phyloP scores from a whole-genome alignment of 2,113 vertebrate species.

The Plecturocebus donacophilus region DNA sequence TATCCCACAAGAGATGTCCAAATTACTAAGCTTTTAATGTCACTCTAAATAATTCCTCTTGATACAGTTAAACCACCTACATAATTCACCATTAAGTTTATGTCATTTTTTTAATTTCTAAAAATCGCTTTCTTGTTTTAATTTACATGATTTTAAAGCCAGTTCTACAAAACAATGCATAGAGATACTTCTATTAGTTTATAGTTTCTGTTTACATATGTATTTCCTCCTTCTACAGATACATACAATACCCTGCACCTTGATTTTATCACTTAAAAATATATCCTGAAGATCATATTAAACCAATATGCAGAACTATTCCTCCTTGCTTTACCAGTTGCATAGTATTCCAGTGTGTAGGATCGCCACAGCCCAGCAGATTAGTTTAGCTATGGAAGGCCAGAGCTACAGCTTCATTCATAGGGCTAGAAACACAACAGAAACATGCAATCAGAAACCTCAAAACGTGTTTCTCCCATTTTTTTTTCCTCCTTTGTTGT shows the following conservation, averaged over 20 bases:
- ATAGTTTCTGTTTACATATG: not conserved
- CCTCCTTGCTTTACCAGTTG: not conserved
- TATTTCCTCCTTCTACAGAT: not conserved
- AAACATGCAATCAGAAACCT: not conserved
- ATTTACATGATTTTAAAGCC: not conserved
- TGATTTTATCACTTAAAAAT: not conserved
- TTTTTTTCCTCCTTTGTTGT: not conserved
- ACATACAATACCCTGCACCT: not conserved
- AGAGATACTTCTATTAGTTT: not conserved
- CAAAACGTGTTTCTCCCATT: not conserved
- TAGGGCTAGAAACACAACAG: not conserved
- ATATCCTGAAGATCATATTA: not conserved
- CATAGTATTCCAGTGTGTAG: not conserved
- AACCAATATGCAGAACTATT: not conserved
- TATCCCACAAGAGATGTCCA: not conserved
- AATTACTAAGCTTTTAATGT: not conserved
- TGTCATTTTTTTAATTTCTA: not conserved
- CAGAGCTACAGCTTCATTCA: not conserved
- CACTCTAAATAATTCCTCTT: slow-evolving; percentile 26
- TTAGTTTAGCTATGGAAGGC: not conserved
- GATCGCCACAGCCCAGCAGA: not conserved
- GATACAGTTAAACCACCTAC: not conserved
- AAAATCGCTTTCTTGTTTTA: not conserved
- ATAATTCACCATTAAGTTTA: not conserved
- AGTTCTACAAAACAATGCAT: not conserved